phyloP scores from a whole-genome alignment of 2,113 vertebrate species.

The Lophius piscatorius region DNA sequence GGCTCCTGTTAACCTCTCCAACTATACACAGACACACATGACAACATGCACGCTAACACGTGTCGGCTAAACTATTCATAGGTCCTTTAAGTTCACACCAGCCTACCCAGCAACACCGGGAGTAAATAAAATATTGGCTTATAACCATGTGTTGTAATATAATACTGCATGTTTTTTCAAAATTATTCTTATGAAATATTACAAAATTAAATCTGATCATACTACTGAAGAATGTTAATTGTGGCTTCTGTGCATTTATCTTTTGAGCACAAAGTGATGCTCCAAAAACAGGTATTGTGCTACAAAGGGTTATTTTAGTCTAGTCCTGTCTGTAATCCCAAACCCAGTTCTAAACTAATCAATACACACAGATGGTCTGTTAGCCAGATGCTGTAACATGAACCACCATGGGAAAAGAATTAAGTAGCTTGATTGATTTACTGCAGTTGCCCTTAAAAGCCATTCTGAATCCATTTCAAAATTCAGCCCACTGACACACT shows the following conservation, averaged over 20 bases:
- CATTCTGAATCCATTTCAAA: conserved; percentile 56
- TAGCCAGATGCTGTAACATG: conserved; percentile 67
- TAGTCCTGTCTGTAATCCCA: conserved; percentile 41
- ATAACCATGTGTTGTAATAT: background rate
- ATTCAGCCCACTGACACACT: conserved; percentile 25
- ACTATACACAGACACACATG: conserved; percentile 59
- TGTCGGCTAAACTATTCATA: conserved; percentile 24
- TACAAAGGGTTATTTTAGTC: conserved; percentile 31
- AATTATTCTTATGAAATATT: background rate
- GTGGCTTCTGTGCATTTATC: background rate
- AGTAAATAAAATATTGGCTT: background rate
- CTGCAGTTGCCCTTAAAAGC: conserved; percentile 65
- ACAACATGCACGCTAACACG: conserved; percentile 36
- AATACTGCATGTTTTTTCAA: background rate
- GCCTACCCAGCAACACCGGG: conserved; percentile 23
- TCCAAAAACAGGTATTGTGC: background rate
- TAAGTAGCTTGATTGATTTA: conserved; percentile 71
- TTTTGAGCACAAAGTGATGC: background rate
- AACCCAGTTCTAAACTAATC: conserved; percentile 53
- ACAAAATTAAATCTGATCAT: no score
- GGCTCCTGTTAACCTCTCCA: conserved; percentile 39
- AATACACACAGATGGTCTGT: conserved; percentile 71
- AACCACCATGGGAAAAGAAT: conserved; percentile 69
- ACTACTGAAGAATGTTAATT: no score
- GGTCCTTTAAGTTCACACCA: conserved; percentile 6